Conservation (phyloP, 2,113 vertebrate species). For the Arenaria interpres region DNA sequence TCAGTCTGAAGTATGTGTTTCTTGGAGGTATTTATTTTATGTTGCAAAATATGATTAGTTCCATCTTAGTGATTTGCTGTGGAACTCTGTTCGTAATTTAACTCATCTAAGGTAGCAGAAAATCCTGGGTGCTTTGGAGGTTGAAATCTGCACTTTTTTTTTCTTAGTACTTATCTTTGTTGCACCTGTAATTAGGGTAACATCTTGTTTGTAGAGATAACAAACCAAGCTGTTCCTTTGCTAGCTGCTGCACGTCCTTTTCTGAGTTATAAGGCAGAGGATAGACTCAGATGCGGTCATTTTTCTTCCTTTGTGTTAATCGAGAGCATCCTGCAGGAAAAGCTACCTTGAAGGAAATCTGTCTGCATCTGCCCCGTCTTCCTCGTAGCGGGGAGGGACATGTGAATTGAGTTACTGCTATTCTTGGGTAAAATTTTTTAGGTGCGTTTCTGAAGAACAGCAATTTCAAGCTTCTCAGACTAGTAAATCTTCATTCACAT, state of each 20-base stretch:
- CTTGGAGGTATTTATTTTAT: neutral
- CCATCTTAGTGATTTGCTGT: neutral
- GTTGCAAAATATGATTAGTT: neutral
- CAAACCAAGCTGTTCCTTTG: neutral
- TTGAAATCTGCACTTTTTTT: neutral
- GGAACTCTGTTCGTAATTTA: neutral
- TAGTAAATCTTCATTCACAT: neutral
- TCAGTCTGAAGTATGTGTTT: neutral
- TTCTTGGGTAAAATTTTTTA: neutral
- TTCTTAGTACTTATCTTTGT: neutral
- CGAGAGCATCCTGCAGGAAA: neutral
- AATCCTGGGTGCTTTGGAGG: neutral
- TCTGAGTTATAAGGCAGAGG: neutral
- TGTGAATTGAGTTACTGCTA: neutral
- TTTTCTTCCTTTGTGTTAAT: neutral
- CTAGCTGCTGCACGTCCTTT: neutral
- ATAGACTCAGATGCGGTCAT: fast-evolving
- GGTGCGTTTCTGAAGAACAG: neutral
- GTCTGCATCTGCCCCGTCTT: neutral
- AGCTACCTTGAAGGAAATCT: neutral
- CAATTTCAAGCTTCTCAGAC: neutral
- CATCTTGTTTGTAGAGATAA: neutral
- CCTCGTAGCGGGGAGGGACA: no score
- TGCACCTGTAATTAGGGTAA: neutral
- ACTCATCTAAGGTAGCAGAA: neutral